A percentile compares a stretch with the other conserved stretches of the same genome.
phyloP scores from a whole-genome alignment of 1,140 invertebrate species.

The Dolichoris vasculosae region DNA sequence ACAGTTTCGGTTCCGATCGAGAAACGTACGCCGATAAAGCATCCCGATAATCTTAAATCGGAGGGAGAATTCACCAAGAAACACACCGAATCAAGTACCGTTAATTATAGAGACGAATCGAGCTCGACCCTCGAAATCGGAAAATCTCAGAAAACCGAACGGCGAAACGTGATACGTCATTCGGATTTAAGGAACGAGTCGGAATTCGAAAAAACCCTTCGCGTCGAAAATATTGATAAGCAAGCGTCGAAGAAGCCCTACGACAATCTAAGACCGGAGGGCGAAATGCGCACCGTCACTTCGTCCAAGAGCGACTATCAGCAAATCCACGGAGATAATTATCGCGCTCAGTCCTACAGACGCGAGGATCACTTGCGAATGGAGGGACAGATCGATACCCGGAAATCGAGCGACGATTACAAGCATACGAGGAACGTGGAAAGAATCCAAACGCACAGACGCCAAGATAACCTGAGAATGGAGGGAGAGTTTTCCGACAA shows the following conservation, averaged over 20 bases:
- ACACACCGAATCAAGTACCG: constrained; percentile 19
- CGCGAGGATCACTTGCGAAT: constrained; percentile 44
- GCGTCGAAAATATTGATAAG: constrained; percentile 11
- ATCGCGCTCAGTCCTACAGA: constrained; percentile 25
- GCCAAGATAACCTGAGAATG: constrained; percentile 66
- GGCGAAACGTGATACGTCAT: constrained; percentile 30
- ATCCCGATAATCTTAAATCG: constrained; percentile 73
- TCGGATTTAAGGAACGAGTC: constrained; percentile 29
- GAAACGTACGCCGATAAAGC: constrained; percentile 73
- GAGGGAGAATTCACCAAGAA: constrained; percentile 77
- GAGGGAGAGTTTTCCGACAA: constrained; percentile 70
- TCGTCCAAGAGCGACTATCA: constrained; percentile 32
- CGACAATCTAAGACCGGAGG: background rate
- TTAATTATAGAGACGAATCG: background rate
- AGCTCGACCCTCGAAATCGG: background rate
- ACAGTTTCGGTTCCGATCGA: constrained; percentile 62
- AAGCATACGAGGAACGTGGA: constrained; percentile 57
- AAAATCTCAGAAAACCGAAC: constrained; percentile 24
- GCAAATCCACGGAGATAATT: constrained; percentile 1
- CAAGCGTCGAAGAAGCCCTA: background rate
- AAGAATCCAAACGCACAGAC: constrained; percentile 59
- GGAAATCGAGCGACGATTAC: constrained; percentile 68
- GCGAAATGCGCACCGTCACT: background rate
- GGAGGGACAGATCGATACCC: constrained; percentile 63
- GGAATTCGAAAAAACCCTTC: constrained; percentile 42